Evolutionary conservation across 2,113 vertebrate genomes (phyloP).

Genomic region (Galbula dea): DNA sequence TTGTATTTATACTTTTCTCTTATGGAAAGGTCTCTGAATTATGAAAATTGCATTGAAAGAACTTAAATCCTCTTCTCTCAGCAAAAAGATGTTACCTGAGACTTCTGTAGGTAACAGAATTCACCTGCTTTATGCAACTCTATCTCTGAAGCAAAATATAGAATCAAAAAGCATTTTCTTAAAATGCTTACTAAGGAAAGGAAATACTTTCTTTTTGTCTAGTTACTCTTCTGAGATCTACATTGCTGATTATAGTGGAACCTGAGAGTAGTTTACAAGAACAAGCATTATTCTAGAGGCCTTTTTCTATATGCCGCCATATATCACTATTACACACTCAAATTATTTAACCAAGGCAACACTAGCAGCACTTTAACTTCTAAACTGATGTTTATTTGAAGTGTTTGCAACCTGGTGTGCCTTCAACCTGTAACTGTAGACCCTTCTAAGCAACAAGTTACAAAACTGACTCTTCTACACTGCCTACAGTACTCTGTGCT

Average conservation of each 20-base stretch:
- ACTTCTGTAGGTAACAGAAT: neutral
- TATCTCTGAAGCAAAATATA: neutral
- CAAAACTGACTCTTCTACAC: neutral
- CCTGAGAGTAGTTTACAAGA: neutral
- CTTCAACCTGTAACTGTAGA: neutral
- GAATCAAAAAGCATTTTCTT: neutral
- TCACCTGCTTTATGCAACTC: neutral
- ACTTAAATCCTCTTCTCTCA: neutral
- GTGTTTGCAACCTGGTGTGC: fast-evolving
- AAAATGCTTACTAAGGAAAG: neutral
- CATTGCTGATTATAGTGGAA: neutral
- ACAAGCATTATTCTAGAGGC: neutral
- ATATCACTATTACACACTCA: neutral
- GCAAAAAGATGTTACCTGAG: neutral
- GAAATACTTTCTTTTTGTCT: neutral
- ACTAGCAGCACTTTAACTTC: neutral
- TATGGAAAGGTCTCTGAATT: neutral
- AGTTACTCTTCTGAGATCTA: neutral
- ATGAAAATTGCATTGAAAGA: neutral
- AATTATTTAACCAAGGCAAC: neutral
- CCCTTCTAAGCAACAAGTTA: neutral
- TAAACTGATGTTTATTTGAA: neutral
- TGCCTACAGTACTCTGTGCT: neutral
- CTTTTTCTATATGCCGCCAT: neutral
- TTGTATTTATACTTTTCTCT: neutral